Evolutionary conservation across 1,140 invertebrate genomes (phyloP).

Genomic region (Liolophura sinensis): DNA sequence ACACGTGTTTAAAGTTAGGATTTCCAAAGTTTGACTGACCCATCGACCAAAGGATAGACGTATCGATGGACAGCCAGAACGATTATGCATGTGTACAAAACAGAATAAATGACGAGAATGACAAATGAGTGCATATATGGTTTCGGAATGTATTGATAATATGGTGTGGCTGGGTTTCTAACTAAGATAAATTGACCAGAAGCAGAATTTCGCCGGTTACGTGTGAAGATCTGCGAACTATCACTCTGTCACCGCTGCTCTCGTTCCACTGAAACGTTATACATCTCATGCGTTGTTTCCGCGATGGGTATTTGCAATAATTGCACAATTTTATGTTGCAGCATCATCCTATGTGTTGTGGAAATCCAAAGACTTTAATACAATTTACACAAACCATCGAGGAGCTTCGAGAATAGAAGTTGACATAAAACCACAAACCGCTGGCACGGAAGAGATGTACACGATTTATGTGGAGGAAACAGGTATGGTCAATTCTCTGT

Average conservation of each 20-base stretch:
- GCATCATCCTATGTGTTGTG: conserved; percentile 3
- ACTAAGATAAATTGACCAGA: not conserved
- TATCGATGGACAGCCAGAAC: not conserved
- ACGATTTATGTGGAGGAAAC: not conserved
- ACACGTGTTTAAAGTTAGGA: too few relatives aligned
- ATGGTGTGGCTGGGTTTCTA: not conserved
- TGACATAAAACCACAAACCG: not conserved
- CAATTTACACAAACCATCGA: conserved; percentile 5
- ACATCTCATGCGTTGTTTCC: too few relatives aligned
- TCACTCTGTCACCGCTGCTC: too few relatives aligned
- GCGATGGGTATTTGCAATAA: too few relatives aligned
- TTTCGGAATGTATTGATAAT: too few relatives aligned
- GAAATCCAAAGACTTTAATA: conserved; percentile 6
- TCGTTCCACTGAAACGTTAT: too few relatives aligned
- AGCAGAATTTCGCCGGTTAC: not conserved
- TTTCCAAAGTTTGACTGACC: too few relatives aligned
- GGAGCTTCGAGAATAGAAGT: not conserved
- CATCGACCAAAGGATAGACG: too few relatives aligned
- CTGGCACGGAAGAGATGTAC: not conserved
- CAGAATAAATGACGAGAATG: not conserved
- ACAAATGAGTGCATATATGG: not conserved
- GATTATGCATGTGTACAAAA: not conserved
- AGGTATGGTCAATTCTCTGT: not conserved
- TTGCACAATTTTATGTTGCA: not conserved
- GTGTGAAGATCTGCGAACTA: not conserved